These are phyloP conservation scores for Boloria euphrosyne DNA, from an alignment of 2,888 invertebrate genomes.

Conservation along the genomic window DNA sequence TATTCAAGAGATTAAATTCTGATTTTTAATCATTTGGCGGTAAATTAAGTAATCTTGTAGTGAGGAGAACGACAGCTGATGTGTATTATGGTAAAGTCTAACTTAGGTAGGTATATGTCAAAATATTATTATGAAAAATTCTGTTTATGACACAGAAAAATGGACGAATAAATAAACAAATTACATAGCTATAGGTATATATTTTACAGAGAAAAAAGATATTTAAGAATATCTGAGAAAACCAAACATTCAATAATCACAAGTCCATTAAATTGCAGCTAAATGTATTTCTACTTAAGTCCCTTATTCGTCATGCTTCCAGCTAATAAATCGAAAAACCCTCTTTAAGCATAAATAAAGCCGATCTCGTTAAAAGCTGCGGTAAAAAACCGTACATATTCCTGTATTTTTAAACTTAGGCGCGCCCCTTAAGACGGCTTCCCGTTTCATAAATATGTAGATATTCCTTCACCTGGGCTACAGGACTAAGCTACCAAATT, in stretches of 20 bases:
- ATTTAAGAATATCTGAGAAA: neutral
- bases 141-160: no score
- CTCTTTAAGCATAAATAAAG: conserved; percentile 77
- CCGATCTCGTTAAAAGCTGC: conserved; percentile 80
- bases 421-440: conserved; percentile 72
- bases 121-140: no score
- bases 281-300: conserved; percentile 62
- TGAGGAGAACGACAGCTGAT: no score
- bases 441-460: conserved; percentile 80
- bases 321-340: conserved; percentile 71
- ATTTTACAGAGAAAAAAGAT: neutral
- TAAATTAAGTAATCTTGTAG: no score
- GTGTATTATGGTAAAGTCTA: no score
- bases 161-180: neutral
- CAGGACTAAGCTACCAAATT: conserved; percentile 67
- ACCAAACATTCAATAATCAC: neutral
- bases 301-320: conserved; percentile 76
- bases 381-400: conserved; percentile 70
- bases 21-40: no score
- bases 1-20: no score
- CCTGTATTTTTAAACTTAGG: conserved; percentile 73
- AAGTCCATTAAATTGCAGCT: conserved; percentile 59
- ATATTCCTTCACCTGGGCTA: conserved; percentile 80
- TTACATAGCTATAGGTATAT: neutral
- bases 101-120: no score